A percentile compares a stretch with the other conserved stretches of the same genome.
These are phyloP conservation scores for Micromussa lordhowensis DNA, from an alignment of 92 coral and sea anemone species.

Conservation along the genomic window DNA sequence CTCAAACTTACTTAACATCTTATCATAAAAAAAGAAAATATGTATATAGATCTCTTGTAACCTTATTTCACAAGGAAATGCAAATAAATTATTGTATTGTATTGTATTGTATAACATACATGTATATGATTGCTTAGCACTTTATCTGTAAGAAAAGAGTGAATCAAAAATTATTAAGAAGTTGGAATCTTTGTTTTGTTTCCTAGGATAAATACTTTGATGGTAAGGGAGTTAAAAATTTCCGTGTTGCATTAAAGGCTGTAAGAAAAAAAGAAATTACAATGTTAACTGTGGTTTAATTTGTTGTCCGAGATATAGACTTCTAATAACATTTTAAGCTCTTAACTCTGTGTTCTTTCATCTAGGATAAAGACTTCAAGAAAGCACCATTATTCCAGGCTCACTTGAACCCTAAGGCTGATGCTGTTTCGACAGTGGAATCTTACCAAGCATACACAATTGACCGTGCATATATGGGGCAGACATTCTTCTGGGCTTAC, in stretches of 20 bases:
- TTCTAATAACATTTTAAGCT: constrained; percentile 18
- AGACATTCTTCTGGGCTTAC: constrained; percentile 97
- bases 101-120: no score
- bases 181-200: neutral
- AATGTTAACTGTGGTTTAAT: neutral
- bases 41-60: no score
- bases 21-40: no score
- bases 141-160: neutral
- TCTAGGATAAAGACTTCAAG: constrained; percentile 97
- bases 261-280: neutral
- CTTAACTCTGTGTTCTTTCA: no score
- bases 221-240: neutral
- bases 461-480: constrained; percentile 94
- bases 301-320: constrained; percentile 83
- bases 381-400: constrained; percentile 98
- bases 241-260: neutral
- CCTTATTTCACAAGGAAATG: no score
- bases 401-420: constrained; percentile 93
- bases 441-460: constrained; percentile 79
- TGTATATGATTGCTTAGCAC: neutral
- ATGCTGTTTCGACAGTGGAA: constrained; percentile 74
- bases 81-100: no score
- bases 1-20: no score
- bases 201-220: constrained; percentile 79
- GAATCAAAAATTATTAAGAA: neutral